Base-by-base conservation (phyloP, 2,797 vertebrate genomes). In the Sebastes minor region DNA sequence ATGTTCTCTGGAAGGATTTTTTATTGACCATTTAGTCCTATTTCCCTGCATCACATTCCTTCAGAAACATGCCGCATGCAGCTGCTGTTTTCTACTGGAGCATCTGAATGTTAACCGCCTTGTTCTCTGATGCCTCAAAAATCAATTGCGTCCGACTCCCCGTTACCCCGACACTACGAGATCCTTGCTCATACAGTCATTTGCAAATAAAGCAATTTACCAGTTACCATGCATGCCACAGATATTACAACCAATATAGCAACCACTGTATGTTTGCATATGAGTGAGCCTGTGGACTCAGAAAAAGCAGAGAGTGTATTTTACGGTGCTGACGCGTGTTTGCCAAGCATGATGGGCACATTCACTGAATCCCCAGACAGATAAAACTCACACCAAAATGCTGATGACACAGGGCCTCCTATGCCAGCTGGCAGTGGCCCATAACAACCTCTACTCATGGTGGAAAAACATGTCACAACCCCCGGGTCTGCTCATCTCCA, bases 361-460 rank as follows among this genome's bases (percentile, higher is more conserved):
- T 82, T 80, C 59, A 66, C 69, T 18, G 32, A 67, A 68, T 78
- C 80, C 60, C 66, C 32, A 38, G 14, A 79, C 60, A 38, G 52
- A 70, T 78, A 70, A 85, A 81, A 76, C 53, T 70, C 69, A 63
- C 35, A 77, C 70, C 59, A 74, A 62, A 71, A 66, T 69, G 27
- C 72, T 76, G 73, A 87, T 80, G 67, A 81, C 38, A 78, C 73
- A 66, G 70, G 63, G 25, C n/a, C 30, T 80, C 30, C 33, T 0
- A 1, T 67, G 76, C 59, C 74, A 83, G 78, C 82, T 86, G 86
- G 82, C 86, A 77, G 73, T 1, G 75, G 68, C 23, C 25, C 53
- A 59, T 53, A 32, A 6, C 12, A 4, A 71, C 56, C 52, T 74
- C 35, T 23, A 8, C n/a, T 28, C 33, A 25, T 0, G 28, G 69